Conservation (phyloP, 2,888 invertebrate species). For the Toxonevra muliebris region DNA sequence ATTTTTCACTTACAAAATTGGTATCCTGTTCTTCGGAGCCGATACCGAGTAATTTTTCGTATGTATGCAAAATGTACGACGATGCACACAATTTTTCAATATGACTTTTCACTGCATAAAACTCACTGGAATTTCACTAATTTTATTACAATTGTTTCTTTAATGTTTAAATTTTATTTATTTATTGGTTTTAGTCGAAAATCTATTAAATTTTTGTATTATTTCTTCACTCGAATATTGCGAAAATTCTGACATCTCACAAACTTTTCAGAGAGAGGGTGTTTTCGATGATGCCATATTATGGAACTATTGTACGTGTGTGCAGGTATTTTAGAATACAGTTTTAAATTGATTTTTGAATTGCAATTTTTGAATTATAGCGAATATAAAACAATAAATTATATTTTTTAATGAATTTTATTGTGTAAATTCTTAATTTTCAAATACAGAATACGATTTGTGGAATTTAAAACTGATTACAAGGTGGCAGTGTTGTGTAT, state of each 20-base stretch:
- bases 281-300: too few relatives aligned
- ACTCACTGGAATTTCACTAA: conserved; percentile 19
- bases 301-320: too few relatives aligned
- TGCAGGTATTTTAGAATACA: too few relatives aligned
- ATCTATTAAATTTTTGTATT: conserved; percentile 27
- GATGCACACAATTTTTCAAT: conserved; percentile 27
- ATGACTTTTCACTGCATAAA: conserved; percentile 33
- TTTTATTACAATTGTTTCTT: conserved; percentile 28
- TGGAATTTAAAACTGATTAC: too few relatives aligned
- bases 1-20: conserved; percentile 54
- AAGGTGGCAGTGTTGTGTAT: too few relatives aligned
- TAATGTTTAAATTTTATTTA: conserved; percentile 38
- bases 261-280: conserved; percentile 33
- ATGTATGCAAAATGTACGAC: conserved; percentile 22
- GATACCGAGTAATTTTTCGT: conserved; percentile 7
- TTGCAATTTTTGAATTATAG: too few relatives aligned
- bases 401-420: too few relatives aligned
- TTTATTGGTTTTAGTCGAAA: conserved; percentile 16
- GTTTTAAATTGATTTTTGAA: too few relatives aligned
- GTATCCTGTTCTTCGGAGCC: conserved; percentile 49
- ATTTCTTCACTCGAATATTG: conserved; percentile 34
- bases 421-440: too few relatives aligned
- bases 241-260: conserved; percentile 44
- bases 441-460: too few relatives aligned
- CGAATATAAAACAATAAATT: too few relatives aligned